Percentiles rank a stretch among this genome's conserved stretches.
These are phyloP conservation scores for Pantala flavescens DNA, from an alignment of 1,140 invertebrate genomes.

Conservation along the genomic window DNA sequence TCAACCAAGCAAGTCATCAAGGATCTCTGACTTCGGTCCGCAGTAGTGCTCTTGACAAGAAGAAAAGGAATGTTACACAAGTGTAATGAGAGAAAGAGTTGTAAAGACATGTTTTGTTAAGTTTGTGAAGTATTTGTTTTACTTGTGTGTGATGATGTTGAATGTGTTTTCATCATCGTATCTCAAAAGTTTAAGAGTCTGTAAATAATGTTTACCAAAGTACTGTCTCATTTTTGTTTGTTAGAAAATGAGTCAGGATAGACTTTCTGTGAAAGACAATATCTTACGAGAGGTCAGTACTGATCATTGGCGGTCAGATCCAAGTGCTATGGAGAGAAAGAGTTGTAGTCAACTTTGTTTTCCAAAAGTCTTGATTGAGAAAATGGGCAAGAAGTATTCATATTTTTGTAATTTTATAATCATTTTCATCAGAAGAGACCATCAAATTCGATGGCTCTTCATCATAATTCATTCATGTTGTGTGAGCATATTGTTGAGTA, in stretches of 20 bases:
- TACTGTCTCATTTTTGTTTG: neutral
- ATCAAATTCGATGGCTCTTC: too few species aligned
- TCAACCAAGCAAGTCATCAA: slow-evolving; percentile 39
- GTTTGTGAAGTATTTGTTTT: neutral
- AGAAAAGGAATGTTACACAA: slow-evolving; percentile 45
- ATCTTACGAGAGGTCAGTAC: too few species aligned
- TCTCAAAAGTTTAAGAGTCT: neutral
- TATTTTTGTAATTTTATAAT: too few species aligned
- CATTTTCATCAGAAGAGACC: too few species aligned
- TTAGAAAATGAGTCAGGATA: neutral
- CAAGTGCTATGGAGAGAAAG: too few species aligned
- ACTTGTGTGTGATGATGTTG: neutral
- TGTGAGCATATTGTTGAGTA: too few species aligned
- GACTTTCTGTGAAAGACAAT: neutral
- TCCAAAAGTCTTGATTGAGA: too few species aligned
- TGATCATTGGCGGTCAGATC: too few species aligned
- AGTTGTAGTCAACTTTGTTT: too few species aligned
- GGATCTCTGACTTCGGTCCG: slow-evolving; percentile 44
- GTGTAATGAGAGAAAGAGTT: slow-evolving; percentile 33
- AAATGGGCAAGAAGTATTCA: too few species aligned
- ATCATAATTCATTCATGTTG: too few species aligned
- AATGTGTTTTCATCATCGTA: neutral
- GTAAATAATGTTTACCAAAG: neutral
- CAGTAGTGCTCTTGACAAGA: slow-evolving; percentile 36
- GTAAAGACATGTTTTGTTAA: slow-evolving; percentile 1